Conservation (phyloP, 1,140 invertebrate genomes). For the Oncopodura yosiiana region DNA sequence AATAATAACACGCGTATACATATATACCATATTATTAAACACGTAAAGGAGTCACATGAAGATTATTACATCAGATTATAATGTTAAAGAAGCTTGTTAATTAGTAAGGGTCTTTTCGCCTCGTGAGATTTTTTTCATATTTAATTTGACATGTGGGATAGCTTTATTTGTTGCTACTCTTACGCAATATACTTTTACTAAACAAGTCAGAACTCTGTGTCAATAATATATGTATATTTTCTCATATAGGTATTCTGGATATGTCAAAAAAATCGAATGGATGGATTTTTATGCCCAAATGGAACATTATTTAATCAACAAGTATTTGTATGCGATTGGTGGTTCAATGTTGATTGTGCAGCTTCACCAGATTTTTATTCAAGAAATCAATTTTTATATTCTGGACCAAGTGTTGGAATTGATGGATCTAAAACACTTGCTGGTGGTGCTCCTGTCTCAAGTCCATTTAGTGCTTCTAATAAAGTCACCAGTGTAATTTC, state of each 20-base stretch:
- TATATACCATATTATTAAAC: too few species aligned
- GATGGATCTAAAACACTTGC: constrained; percentile 18
- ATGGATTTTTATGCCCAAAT: constrained; percentile 48
- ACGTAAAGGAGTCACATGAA: too few species aligned
- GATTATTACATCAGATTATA: too few species aligned
- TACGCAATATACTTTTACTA: neutral
- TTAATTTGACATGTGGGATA: too few species aligned
- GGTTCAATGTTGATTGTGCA: constrained; percentile 47
- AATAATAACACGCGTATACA: too few species aligned
- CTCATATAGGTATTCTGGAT: constrained; percentile 48
- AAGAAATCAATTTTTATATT: constrained; percentile 40
- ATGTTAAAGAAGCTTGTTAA: too few species aligned
- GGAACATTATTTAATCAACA: constrained; percentile 51
- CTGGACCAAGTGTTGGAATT: constrained; percentile 28
- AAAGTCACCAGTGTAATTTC: neutral
- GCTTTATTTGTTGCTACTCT: constrained; percentile 9
- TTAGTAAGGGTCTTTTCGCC: too few species aligned
- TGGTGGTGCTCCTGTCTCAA: neutral
- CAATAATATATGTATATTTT: neutral
- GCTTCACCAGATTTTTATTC: constrained; percentile 42
- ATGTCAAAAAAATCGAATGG: constrained; percentile 45
- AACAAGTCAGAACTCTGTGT: neutral
- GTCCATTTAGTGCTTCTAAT: neutral
- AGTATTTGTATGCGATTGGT: constrained; percentile 51
- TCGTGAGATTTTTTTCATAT: too few species aligned